A percentile compares a stretch with the other conserved stretches of the same genome.
Conservation (phyloP, 2,888 invertebrate genomes). For the Sesia apiformis region DNA sequence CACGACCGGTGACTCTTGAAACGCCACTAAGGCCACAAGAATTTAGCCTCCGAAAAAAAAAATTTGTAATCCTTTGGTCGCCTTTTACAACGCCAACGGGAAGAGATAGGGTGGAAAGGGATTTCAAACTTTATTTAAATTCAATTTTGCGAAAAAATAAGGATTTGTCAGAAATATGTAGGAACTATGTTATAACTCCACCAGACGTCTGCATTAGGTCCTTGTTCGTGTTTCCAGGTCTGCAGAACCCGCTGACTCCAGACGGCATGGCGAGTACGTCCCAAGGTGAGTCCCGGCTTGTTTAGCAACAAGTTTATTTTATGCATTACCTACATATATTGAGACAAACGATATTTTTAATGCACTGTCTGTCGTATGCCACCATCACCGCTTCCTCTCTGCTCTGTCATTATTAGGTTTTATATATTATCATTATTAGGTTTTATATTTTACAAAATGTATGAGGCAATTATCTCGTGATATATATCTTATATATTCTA, state of each 20-base stretch:
- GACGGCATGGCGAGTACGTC: slow-evolving; percentile 89
- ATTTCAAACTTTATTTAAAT: no score
- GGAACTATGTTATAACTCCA: no score
- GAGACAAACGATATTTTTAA: slow-evolving; percentile 71
- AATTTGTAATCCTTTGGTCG: no score
- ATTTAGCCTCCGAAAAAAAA: no score
- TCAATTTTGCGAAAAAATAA: no score
- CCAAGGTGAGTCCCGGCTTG: slow-evolving; percentile 84
- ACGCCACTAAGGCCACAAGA: no score
- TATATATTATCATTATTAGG: slow-evolving; percentile 68
- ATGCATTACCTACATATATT: slow-evolving; percentile 73
- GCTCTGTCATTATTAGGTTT: slow-evolving; percentile 76
- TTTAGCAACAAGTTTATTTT: slow-evolving; percentile 68
- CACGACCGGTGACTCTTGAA: no score
- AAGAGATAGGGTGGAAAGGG: no score
- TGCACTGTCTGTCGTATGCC: slow-evolving; percentile 76
- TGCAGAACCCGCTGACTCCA: slow-evolving; percentile 74
- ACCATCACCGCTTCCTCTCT: slow-evolving; percentile 76
- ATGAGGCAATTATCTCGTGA: slow-evolving; percentile 74
- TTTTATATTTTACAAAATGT: slow-evolving; percentile 63
- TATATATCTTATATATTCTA: slow-evolving; percentile 47
- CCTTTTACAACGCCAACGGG: no score
- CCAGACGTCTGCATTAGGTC: no score
- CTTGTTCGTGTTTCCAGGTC: slow-evolving; percentile 57
- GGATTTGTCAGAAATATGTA: no score